Evolutionary conservation across 2,888 invertebrate genomes (phyloP).

Genomic region (Quadroppia sp.): DNA sequence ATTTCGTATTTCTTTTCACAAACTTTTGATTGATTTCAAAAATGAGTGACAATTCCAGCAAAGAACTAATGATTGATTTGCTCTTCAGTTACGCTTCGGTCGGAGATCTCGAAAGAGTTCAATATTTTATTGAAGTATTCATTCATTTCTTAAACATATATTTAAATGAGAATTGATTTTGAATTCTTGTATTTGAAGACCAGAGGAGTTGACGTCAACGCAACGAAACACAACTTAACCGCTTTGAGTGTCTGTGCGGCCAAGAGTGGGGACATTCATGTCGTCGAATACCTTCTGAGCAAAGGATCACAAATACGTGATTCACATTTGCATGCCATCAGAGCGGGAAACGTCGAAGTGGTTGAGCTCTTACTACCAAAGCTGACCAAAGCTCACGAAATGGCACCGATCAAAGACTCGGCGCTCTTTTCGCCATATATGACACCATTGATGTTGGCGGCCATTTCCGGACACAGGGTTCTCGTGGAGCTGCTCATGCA

Average conservation of each 20-base stretch:
- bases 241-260: conserved; percentile 9
- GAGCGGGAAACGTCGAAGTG: not conserved
- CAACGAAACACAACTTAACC: not conserved
- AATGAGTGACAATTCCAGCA: not conserved
- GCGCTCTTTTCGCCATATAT: not conserved
- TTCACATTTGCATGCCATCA: not conserved
- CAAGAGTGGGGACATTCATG: not conserved
- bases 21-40: too few relatives aligned
- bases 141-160: not conserved
- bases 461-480: not conserved
- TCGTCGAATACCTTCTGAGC: not conserved
- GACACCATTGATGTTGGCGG: conserved; percentile 12
- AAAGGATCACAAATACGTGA: not conserved
- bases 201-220: not conserved
- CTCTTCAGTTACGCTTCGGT: not conserved
- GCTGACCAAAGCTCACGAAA: not conserved
- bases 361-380: not conserved
- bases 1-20: too few relatives aligned
- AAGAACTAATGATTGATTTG: not conserved
- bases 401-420: not conserved
- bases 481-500: not conserved
- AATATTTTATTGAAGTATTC: not conserved
- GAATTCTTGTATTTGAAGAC: not conserved
- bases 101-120: not conserved
- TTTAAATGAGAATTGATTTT: not conserved